Base-by-base conservation (phyloP, 1,140 invertebrate genomes). In the Asobara japonica region DNA sequence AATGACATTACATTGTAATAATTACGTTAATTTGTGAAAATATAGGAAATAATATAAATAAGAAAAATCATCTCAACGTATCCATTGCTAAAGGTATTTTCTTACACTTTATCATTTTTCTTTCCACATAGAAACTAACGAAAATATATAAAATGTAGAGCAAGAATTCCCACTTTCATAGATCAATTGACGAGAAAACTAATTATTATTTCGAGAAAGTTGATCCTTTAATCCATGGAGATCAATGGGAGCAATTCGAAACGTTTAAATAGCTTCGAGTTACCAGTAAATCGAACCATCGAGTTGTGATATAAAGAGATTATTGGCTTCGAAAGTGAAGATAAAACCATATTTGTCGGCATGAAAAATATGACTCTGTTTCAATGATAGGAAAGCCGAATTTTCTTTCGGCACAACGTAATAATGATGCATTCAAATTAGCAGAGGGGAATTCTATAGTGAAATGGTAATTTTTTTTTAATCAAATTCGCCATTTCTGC, bases 91-190 rank as follows among this genome's bases (percentile, higher is more conserved):
- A 22, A 56, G 25, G n/a, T 45, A 45, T 56, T 56, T 22, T 56
- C 13, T 22, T 3, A 56, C 18, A 56, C 22, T 56, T 10, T 20
- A 25, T 56, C n/a, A 56, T 27, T n/a, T 25, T 20, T 4, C 18
- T 51, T 2, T 41, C 45, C 22, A 3, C 16, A 51, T 51, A 20
- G 22, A 20, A 20, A 51, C 45, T 51, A 51, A 18, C 45, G 22
- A 56, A 56, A 25, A 56, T 56, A 56, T 13, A 56, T 56, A 18
- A 27, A 56, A 25, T 22, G 51, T 56, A 56, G 51, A 56, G 22
- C 22, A 56, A 56, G 22, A 22, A 56, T 56, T 56, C 13, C 22
- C 51, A 56, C 51, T 56, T 56, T 56, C 51, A 56, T 56, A 25
- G n/a, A 22, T 51, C 22, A 10, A 56, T 56, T 56, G 51, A 27